Conservation (phyloP, 2,797 vertebrate species). For the Pelochelys cantorii region DNA sequence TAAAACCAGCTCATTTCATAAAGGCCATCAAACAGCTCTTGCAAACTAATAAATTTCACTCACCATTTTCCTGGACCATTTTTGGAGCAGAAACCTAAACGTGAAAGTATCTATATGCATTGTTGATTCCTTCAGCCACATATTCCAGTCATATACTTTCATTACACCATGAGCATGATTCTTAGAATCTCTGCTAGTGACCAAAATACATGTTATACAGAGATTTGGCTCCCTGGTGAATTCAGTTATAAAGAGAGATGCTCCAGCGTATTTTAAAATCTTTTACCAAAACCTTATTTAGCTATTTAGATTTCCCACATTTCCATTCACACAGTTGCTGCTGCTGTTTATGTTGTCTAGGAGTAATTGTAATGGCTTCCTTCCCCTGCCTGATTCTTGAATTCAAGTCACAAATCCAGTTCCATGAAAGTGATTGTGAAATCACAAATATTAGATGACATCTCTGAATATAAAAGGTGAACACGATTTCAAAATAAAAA, state of each 20-base stretch:
- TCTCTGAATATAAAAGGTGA: neutral
- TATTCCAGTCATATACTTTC: neutral
- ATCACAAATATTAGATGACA: rapidly evolving
- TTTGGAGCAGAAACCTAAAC: neutral
- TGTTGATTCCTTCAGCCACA: neutral
- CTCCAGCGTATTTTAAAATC: neutral
- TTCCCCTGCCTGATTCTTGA: neutral
- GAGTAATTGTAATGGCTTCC: neutral
- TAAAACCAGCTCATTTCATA: neutral
- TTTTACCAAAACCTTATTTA: neutral
- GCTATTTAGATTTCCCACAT: neutral
- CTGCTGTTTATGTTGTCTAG: neutral
- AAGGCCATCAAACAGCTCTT: neutral
- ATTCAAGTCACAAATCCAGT: neutral
- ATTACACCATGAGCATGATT: neutral
- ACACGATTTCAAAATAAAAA: constrained; percentile 4
- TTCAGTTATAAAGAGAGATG: neutral
- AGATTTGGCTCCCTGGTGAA: neutral
- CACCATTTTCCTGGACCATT: neutral
- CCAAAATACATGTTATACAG: neutral
- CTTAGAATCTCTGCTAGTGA: neutral
- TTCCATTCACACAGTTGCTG: neutral
- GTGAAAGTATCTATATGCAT: neutral
- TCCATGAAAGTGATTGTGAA: neutral
- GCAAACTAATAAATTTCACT: neutral